These are phyloP conservation scores for Rattus norvegicus DNA, from an alignment of 2,113 vertebrate genomes.

Conservation along the genomic window GRCr8 NC_086020.1:52945001-52945500, in stretches of 20 bases:
- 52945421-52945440: slow-evolving; percentile 25
- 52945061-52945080: slow-evolving; percentile 30
- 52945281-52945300: not conserved
- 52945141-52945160: slow-evolving; percentile 24
- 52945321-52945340: not conserved
- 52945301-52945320: not conserved
- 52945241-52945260: not conserved
- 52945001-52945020: slow-evolving; percentile 33
- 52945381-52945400: too few relatives aligned
- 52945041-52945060: slow-evolving; percentile 49
- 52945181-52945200: not conserved
- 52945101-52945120: not conserved
- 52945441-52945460: slow-evolving; percentile 48
- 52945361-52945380: too few relatives aligned
- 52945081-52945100: not conserved
- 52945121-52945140: not conserved
- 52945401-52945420: too few relatives aligned
- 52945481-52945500: slow-evolving; percentile 26
- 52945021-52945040: slow-evolving; percentile 18
- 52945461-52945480: slow-evolving; percentile 35
- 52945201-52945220: not conserved
- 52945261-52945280: not conserved
- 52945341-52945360: too few relatives aligned
- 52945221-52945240: not conserved
- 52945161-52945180: slow-evolving; percentile 43